Evolutionary conservation across 2,113 vertebrate genomes (phyloP), one percentile per base, ranked within the genome.

Genomic region (Alethe castanea): DNA sequence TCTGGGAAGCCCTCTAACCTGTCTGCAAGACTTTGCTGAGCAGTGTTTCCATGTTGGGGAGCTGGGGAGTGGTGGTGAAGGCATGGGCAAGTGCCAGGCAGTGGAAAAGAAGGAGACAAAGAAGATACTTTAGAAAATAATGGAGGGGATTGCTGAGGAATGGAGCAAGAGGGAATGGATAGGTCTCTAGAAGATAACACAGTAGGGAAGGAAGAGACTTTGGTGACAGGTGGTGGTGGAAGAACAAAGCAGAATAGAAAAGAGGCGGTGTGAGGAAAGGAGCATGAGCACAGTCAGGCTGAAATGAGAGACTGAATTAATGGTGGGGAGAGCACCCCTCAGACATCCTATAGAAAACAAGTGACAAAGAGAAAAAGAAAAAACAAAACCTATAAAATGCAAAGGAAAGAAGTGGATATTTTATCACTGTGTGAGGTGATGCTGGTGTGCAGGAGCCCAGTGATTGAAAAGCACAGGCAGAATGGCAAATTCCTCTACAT

Each of bases 241-340:
- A 95, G 86, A 95, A 84, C 69, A 95, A 94, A 95, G 52, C 56
- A 86, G 65, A 89, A 74, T 81, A 40, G 78, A 83, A 88, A 67
- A 79, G 91, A 95, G 87, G 65, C 1, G 0, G 60, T 26, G 36
- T 67, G 73, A 91, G 84, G 94, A 81, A 42, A 25, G 86, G 60
- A 90, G 54, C 0, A 0, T 44, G 81, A 91, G 50, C 12, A 3
- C 76, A 86, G 59, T 33, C 40, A 78, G 67, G 47, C 86, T 90
- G 86, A 77, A 86, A 92, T 52, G 72, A 91, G 81, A 83, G 77
- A 69, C 83, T 62, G 40, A 94, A 79, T 67, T 84, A 89, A 91
- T 40, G 57, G 52, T 4, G 5, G 38, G 65, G 78, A 87, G 70
- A 94, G 54, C 44, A 74, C 59, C 35, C 40, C 91, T 81, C 69